These are phyloP conservation scores for Drosophila yakuba DNA, from an alignment of 1,140 invertebrate species.

Conservation along the genomic window DNA sequence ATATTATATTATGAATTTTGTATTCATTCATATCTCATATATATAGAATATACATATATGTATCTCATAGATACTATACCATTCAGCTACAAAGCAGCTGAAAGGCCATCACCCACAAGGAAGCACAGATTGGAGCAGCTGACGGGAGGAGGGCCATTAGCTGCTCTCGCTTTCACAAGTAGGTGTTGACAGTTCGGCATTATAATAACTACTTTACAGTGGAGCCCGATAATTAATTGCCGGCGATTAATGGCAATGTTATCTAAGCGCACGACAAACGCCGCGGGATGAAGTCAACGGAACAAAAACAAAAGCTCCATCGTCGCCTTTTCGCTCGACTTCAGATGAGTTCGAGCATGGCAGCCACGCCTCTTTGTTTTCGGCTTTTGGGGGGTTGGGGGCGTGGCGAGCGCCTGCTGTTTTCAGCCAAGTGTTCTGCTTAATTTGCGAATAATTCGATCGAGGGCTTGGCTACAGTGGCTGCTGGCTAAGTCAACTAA, in stretches of 20 bases:
- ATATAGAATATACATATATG: too few species aligned
- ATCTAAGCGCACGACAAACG: constrained; percentile 70
- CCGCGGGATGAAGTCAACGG: constrained; percentile 13
- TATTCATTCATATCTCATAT: too few species aligned
- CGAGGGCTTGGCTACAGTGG: constrained; percentile 20
- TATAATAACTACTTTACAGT: constrained; percentile 80
- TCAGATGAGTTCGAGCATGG: constrained; percentile 62
- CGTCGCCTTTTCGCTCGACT: constrained; percentile 54
- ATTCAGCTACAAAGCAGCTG: not conserved
- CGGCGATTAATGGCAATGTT: constrained; percentile 76
- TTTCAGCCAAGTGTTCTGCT: constrained; percentile 41
- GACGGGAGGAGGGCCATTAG: not conserved
- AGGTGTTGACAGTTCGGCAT: constrained; percentile 79
- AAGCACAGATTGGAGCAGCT: too few species aligned
- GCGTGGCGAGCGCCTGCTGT: constrained; percentile 39
- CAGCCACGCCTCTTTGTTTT: constrained; percentile 1
- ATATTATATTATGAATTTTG: too few species aligned
- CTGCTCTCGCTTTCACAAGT: constrained; percentile 45
- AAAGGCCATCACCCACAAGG: not conserved
- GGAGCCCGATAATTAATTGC: constrained; percentile 74
- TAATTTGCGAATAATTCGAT: constrained; percentile 63
- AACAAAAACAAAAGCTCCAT: constrained; percentile 17
- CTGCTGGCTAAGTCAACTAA: not conserved
- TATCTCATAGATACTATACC: too few species aligned
- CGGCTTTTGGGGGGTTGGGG: constrained; percentile 5